Conservation (phyloP, 2,797 vertebrate genomes). For the Falco berigora region DNA sequence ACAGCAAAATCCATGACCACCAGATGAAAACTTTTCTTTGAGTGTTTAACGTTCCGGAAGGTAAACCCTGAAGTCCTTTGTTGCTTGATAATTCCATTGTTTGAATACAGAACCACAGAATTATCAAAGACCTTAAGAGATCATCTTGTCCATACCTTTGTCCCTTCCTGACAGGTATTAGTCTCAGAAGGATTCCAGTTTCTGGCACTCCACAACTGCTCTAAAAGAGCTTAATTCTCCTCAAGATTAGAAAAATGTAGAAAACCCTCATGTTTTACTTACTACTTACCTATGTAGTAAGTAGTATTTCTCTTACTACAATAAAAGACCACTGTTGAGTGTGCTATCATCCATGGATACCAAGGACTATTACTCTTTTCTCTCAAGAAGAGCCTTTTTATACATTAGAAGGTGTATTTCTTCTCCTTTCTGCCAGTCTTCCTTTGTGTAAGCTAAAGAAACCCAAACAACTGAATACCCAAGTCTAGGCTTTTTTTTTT, state of each 20-base stretch:
- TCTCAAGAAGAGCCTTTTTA: background rate
- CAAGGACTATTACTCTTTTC: background rate
- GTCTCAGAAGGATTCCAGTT: background rate
- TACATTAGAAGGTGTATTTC: background rate
- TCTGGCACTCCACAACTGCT: background rate
- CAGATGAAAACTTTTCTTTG: background rate
- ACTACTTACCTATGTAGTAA: too few species aligned
- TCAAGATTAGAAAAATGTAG: background rate
- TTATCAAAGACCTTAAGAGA: background rate
- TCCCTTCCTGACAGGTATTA: background rate
- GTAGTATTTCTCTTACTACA: background rate
- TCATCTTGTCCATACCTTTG: background rate
- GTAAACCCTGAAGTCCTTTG: background rate
- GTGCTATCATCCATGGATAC: background rate
- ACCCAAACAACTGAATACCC: background rate
- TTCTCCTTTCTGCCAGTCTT: background rate
- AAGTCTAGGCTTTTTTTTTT: background rate
- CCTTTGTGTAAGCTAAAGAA: background rate
- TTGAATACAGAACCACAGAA: background rate
- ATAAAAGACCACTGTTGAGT: background rate
- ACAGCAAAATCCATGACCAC: background rate
- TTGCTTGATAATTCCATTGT: background rate
- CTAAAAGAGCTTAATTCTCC: background rate
- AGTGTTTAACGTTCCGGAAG: background rate
- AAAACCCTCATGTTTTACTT: too few species aligned